Evolutionary conservation across 1,140 invertebrate species (phyloP), one percentile per base, ranked within the genome.

Genomic region (Holotrichia oblita): DNA sequence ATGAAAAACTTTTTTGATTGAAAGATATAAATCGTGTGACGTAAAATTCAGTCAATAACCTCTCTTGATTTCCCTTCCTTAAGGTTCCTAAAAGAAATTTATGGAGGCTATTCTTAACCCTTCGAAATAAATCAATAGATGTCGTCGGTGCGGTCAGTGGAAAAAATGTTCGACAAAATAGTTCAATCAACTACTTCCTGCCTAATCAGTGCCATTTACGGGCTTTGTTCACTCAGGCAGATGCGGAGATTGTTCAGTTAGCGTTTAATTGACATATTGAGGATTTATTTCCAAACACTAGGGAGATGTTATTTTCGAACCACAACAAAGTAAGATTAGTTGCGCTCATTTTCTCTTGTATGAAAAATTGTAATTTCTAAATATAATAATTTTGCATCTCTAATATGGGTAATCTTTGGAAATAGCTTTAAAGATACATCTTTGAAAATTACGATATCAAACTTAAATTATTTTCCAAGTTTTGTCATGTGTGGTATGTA

Each of bases 11-110:
- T 55, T 55, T 55, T 14, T 17, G 14, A 17, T 55, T 17, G 48
- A 55, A 55, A 55, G 48, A 55, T 55, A 55, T 55, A 55, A 55
- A 55, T 55, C 14, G 42, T 9, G 42, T 34, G 42, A 44, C 42
- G 42, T 44, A 44, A 44, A 44, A 44, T 44, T 6, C 48, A 55
- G 48, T 55, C 48, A n/a, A 55, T 55, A 55, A 55, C 14, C 10
- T 12, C 14, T 14, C 48, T 55, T 55, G 48, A 55, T 55, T 55
- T 55, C 48, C 3, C 14, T 55, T 17, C 48, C 12, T n/a, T n/a
- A 12, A 55, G 48, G 6, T 55, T 55, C 4, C 48, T 34, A 34
- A n/a, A 55, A n/a, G 14, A 55, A 55, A n/a, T 55, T 55, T 55
- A 55, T 55, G 48, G 14, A 55, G 4, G 48, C 48, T n/a, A 55